Base-by-base conservation (phyloP, 2,113 vertebrate species). In the Nesogale talazaci region DNA sequence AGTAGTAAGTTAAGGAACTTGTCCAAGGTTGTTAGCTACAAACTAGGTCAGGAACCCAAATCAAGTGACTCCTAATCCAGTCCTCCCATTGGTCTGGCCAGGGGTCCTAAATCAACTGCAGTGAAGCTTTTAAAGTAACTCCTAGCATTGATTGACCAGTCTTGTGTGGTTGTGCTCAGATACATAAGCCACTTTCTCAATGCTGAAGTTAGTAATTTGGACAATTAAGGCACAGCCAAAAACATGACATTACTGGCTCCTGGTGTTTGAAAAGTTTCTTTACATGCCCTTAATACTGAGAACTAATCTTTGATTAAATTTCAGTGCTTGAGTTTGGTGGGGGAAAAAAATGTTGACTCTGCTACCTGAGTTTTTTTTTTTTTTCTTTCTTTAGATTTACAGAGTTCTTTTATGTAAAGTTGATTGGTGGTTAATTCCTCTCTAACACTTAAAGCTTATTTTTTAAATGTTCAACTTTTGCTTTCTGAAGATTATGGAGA, bases 111-210 rank as follows among this genome's bases (percentile, higher is more conserved):
- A 61, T 83, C 79, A 90, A 83, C 42, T 79, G 38, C 61, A 91
- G 29, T 27, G 46, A 86, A 89, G 83, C 76, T 63, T 14, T 79
- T 38, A n/a, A n/a, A n/a, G n/a, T n/a, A 78, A 91, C 72, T 93
- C 76, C 84, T 46, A 82, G 14, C 57, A 86, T 12, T 52, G 23
- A 75, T 69, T 83, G 57, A 67, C 70, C 56, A 86, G 67, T 2
- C 72, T 78, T 65, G 38, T 34, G 69, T 20, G 52, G 63, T 79
- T 92, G 38, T 9, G 31, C 36, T 36, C 74, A 57, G 17, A 77
- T 70, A 14, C 34, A 11, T 3, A 59, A 56, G 75, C 40, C 36
- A 79, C 19, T 38, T 63, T 29, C n/a, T 27, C 42, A 40, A 1
- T 36, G 3, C 16, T 29, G 25, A 46, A 90, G 29, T 65, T 65